Base-by-base conservation (phyloP, 1,140 invertebrate species). In the Bemisia tabaci region DNA sequence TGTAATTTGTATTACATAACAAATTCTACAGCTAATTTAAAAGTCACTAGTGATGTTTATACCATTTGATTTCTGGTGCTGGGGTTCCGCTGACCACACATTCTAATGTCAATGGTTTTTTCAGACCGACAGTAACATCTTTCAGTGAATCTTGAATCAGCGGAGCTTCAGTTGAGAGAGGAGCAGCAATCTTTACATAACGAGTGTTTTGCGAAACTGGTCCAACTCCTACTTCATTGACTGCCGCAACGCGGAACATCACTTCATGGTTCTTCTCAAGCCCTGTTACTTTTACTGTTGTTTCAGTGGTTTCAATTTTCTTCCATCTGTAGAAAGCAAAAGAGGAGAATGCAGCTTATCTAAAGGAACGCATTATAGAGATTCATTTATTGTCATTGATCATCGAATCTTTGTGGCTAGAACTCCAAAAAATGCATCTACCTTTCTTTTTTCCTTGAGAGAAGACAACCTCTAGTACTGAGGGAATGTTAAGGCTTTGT, bases 51-150 rank as follows among this genome's bases (percentile, higher is more conserved):
- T 23, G 22, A 11, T 12, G 12, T 17, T 2, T 84, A 62, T 77
- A 85, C 94, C 94, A 97, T 68, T 82, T 84, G 5, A 94, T 84
- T 70, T 84, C 86, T n/a, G 94, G 94, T 74, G 83, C 78, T 2
- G 94, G 92, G 71, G 85, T 79, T n/a, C 91, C 94, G 67, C 84
- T 85, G 72, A 91, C 87, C 60, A 90, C 84, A 74, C 90, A 87
- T 22, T 83, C 82, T 59, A 94, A 78, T 70, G 83, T 88, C 68
- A 82, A 81, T 73, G 76, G 82, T 77, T 85, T 83, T 70, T 77
- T 77, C 2, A 84, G 76, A 67, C 81, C 81, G 59, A 78, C 77
- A 1, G 81, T 72, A n/a, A 81, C 74, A 72, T 87, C 82, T 71
- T 82, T 80, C 22, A 90, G 74, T 17, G 82, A 78, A 71, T 88